A percentile compares a stretch with the other conserved stretches of the same genome.
Evolutionary conservation across 2,113 vertebrate species (phyloP).

Genomic region (Cephalopholis sonnerati): DNA sequence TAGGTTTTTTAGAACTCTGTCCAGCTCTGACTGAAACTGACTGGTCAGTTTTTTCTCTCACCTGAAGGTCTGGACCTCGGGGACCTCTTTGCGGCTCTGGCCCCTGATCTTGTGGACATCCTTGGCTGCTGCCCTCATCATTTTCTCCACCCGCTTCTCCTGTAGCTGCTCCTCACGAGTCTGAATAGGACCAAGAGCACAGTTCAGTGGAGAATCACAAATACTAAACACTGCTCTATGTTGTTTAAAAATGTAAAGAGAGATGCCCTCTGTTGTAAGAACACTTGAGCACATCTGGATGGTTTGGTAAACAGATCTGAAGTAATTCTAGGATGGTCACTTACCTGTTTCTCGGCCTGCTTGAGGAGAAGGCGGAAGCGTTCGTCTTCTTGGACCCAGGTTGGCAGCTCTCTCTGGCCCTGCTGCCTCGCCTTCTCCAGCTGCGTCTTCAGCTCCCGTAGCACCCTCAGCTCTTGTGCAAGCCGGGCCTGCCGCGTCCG

Average conservation of each 20-base stretch:
- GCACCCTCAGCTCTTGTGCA: slow-evolving; percentile 90
- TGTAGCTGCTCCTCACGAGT: slow-evolving; percentile 90
- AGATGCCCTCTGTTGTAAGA: background rate
- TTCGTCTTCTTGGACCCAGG: slow-evolving; percentile 91
- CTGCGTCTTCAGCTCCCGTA: slow-evolving; percentile 92
- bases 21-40: background rate
- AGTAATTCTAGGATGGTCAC: no score
- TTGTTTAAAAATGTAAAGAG: background rate
- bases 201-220: background rate
- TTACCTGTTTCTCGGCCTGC: slow-evolving; percentile 92
- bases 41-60: slow-evolving; percentile 54
- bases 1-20: background rate
- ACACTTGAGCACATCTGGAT: background rate
- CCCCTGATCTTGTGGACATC: slow-evolving; percentile 95
- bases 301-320: background rate
- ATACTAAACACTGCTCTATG: background rate
- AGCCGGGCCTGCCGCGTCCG: slow-evolving; percentile 92
- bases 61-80: slow-evolving; percentile 97
- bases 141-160: slow-evolving; percentile 92
- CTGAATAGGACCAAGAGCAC: slow-evolving; percentile 64
- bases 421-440: slow-evolving; percentile 91
- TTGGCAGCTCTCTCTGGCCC: slow-evolving; percentile 90
- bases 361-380: slow-evolving; percentile 91
- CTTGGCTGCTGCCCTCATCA: slow-evolving; percentile 96
- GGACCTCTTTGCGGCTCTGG: slow-evolving; percentile 93